Conservation (phyloP, 2,888 invertebrate species). For the Spodoptera picta region DNA sequence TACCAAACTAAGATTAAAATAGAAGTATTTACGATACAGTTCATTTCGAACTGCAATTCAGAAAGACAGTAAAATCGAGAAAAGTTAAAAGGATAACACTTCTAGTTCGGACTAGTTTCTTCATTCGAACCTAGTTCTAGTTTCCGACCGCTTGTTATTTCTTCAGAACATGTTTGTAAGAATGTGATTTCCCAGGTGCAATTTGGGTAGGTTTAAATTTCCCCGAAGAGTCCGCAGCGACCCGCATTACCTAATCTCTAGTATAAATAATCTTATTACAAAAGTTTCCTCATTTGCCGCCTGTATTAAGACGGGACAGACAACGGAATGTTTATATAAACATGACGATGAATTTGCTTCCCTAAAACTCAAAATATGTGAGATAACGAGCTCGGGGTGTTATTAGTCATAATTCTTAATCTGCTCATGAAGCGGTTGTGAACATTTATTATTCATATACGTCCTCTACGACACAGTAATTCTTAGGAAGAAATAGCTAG, state of each 20-base stretch:
- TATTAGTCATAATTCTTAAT: slow-evolving; percentile 44
- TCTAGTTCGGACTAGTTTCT: slow-evolving; percentile 12
- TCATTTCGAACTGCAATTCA: not conserved
- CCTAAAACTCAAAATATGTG: slow-evolving; percentile 43
- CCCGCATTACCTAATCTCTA: slow-evolving; percentile 64
- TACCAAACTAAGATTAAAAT: too few relatives aligned
- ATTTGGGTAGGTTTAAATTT: slow-evolving; percentile 72
- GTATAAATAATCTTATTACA: slow-evolving; percentile 67
- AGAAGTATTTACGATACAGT: not conserved
- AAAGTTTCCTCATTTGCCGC: slow-evolving; percentile 71
- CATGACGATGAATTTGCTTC: slow-evolving; percentile 51
- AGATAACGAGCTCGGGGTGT: slow-evolving; percentile 32
- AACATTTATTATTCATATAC: slow-evolving; percentile 28
- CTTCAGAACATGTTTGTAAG: slow-evolving; percentile 24
- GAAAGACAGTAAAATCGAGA: slow-evolving; percentile 6
- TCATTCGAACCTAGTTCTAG: slow-evolving; percentile 15
- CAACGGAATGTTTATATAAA: slow-evolving; percentile 55
- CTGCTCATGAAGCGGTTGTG: slow-evolving; percentile 34
- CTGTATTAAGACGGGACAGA: slow-evolving; percentile 58
- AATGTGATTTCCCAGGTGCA: slow-evolving; percentile 69
- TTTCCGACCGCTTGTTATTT: slow-evolving; percentile 22
- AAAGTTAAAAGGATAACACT: not conserved
- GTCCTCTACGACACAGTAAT: slow-evolving; percentile 26
- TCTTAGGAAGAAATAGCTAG: slow-evolving; percentile 25
- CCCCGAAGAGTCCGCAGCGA: slow-evolving; percentile 63